Evolutionary conservation across 2,113 vertebrate species (phyloP), one percentile per base, ranked within the genome.

Genomic region (Tragelaphus imberbis): DNA sequence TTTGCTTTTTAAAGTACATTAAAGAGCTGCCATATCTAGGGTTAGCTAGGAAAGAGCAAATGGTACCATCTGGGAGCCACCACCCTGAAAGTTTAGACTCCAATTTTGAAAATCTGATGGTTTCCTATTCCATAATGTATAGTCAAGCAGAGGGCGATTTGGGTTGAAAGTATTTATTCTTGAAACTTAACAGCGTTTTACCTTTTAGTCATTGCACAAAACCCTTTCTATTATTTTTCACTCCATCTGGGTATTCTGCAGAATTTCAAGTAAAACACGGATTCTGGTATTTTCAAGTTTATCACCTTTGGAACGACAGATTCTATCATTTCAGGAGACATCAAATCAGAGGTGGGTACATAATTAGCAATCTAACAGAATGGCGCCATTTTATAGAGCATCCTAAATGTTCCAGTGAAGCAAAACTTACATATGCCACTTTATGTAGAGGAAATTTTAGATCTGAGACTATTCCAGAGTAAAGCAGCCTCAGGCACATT

Each of bases 11-110:
- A 97, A 98, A 98, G 98, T 98, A 99, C 98, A 98, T 98, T 98
- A 98, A 98, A 98, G 99, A 99, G 99, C 98, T 99, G 98, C 98
- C 98, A 0, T 98, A 98, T 98, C 98, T 99, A 99, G 98, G 97
- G 97, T 98, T 99, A 99, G 98, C 98, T 98, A 98, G 98, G 98
- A 98, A 98, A 98, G 98, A 98, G 98, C 98, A 98, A 98, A 98
- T 94, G 98, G 97, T 98, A 98, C 98, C 96, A 84, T 98, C 97
- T 11, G 95, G 97, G 98, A 98, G 98, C 84, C 0, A 0, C 80
- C 84, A 98, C 96, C 98, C 90, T 85, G 87, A 93, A 97, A 97
- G 92, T 97, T 93, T 65, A 97, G 79, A 94, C 79, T 97, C 96
- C 98, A 98, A 96, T 98, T 98, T 94, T 88, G 80, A 98, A 98